Conservation (phyloP, 2,888 invertebrate genomes). For the Orchesellides sinensis region DNA sequence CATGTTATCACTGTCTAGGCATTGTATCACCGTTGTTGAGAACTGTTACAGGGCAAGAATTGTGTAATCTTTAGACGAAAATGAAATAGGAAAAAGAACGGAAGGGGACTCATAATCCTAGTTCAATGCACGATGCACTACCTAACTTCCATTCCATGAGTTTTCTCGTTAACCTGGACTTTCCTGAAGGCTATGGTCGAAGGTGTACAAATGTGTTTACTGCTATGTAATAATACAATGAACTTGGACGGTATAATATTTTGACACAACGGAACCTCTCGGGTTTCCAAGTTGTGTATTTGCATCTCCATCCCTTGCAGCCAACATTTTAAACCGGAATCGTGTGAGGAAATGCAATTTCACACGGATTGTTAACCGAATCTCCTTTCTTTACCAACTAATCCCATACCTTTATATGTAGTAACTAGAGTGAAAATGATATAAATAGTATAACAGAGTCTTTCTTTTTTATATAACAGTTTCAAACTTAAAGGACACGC, state of each 20-base stretch:
- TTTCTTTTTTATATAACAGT: conserved; percentile 4
- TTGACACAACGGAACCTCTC: conserved; percentile 17
- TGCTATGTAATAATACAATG: background rate
- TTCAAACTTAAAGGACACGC: background rate
- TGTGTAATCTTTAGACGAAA: conserved; percentile 31
- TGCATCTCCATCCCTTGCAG: too few species aligned
- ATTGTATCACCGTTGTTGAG: too few species aligned
- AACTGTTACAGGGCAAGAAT: conserved; percentile 7
- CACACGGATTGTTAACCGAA: conserved; percentile 63
- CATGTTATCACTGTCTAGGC: too few species aligned
- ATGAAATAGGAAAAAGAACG: conserved; percentile 10
- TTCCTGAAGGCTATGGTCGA: background rate
- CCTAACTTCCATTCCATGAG: too few species aligned
- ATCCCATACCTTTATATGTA: conserved; percentile 6
- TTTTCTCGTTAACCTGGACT: conserved; percentile 39
- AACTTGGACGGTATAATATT: conserved; percentile 24
- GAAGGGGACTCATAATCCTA: conserved; percentile 52
- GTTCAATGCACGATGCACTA: background rate
- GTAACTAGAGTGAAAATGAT: too few species aligned
- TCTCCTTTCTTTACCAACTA: conserved; percentile 36
- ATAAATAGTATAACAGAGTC: too few species aligned
- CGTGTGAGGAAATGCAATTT: conserved; percentile 57
- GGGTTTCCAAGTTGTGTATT: conserved; percentile 11
- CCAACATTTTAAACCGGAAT: conserved; percentile 15
- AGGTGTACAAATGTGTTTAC: background rate